Base-by-base conservation (phyloP, 1,140 invertebrate genomes). In the Araneus ventricosus region DNA sequence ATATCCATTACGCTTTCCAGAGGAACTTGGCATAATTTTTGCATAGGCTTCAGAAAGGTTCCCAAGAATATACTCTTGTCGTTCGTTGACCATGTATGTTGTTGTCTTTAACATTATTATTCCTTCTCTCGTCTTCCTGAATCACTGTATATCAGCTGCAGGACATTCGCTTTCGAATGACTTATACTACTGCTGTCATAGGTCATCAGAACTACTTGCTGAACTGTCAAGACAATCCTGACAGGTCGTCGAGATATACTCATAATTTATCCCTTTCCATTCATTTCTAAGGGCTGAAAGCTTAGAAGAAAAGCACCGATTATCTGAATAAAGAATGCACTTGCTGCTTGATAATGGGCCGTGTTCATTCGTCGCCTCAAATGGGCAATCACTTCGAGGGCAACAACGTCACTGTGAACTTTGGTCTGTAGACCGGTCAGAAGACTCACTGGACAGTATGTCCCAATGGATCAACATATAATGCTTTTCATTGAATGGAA, bases 1-100 rank as follows among this genome's bases (percentile, higher is more conserved):
- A 30, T 84, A 39, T 84, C 80, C 80, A 84, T 84, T 39, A 57
- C 30, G 37, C 4, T 84, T 84, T 84, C 14, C 14, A n/a, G 17
- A 39, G 37, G 80, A 84, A 45, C 80, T 57, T 84, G 80, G 14
- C 80, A 45, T 84, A 84, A 5, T 84, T 84, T 84, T 84, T 84
- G 39, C 37, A 5, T 37, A 27, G 39, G 80, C 10, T 17, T n/a
- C 39, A 20, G 30, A 24, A 61, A 61, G 24, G 59, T 10, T 61
- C 24, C 59, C 59, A 61, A 61, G 24, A 61, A 14, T 61, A 61
- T 61, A 61, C 10, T 61, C 59, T 61, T 14, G 59, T 61, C 59
- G 59, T 61, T 61, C 59, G 59, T 61, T 61, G 59, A 61, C 59
- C 59, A 61, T 61, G 10, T 61, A 61, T 61, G 10, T 61, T 61